Base-by-base conservation (phyloP, 1,140 invertebrate species). In the Mylabris phalerata region DNA sequence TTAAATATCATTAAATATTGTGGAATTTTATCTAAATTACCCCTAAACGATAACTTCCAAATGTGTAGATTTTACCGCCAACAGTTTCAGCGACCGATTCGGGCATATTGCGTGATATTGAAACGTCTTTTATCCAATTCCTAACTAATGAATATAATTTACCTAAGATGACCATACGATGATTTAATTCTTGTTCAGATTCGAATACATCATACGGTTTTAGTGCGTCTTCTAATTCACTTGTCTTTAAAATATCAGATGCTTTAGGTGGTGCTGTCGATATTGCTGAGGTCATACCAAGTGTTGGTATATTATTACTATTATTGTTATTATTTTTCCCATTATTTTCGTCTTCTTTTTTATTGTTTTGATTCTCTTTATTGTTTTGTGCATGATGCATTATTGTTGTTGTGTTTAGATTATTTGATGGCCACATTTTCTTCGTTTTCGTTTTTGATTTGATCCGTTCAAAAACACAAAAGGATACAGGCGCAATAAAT, bases 41-140 rank as follows among this genome's bases (percentile, higher is more conserved):
- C 55, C 88, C 89, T 63, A 90, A 76, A 61, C 88, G 80, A 68
- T 90, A 99, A 49, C 97, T 99, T 47, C 98, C 98, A 80, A 99
- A 99, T 26, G 98, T 99, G 70, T 95, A 98, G 57, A 99, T 95
- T 79, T 98, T 98, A 3, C 98, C 98, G 47, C 96, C 95, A 61
- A 97, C 85, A 70, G 85, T 84, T 59, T 92, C 89, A 5, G 91
- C 90, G 0, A 92, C 84, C 68, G 83, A 87, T 61, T 83, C 80
- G 4, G 93, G 93, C 85, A 97, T 91, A 72, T 93, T 93, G 74
- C 91, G 92, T 65, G 85, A 80, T 48, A 94, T 77, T 61, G 92
- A 94, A 9, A 94, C 82, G 64, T 95, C 88, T 69, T 84, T 82
- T 54, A 98, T 95, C 95, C 95, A 98, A 70, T 90, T 82, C 69